Percentiles rank a stretch among this genome's conserved stretches.
These are phyloP conservation scores for Eucera pruinosa DNA, from an alignment of 2,888 invertebrate species.

Conservation along the genomic window DNA sequence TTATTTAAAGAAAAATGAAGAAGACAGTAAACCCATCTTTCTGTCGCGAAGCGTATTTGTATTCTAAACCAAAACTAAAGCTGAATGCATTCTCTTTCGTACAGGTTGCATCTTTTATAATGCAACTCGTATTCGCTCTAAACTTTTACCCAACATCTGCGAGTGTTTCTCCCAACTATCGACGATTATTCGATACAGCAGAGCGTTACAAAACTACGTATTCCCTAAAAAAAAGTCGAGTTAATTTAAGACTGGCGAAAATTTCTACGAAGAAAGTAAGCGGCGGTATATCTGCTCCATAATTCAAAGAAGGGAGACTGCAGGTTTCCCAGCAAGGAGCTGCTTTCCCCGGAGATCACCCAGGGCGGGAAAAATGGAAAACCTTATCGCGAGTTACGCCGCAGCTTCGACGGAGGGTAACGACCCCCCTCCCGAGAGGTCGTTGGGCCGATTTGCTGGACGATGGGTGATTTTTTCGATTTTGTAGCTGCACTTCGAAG, in stretches of 20 bases:
- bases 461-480: conserved; percentile 67
- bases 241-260: not conserved
- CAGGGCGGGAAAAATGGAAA: conserved; percentile 74
- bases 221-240: not conserved
- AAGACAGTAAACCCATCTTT: too few species aligned
- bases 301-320: conserved; percentile 70
- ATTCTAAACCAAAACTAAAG: too few species aligned
- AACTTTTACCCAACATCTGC: too few species aligned
- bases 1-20: too few species aligned
- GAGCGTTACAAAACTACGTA: not conserved
- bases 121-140: too few species aligned
- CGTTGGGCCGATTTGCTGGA: conserved; percentile 72
- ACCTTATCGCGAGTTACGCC: conserved; percentile 73
- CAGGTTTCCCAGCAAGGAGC: conserved; percentile 25
- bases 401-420: conserved; percentile 47
- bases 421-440: conserved; percentile 39
- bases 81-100: too few species aligned
- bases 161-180: too few species aligned
- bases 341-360: conserved; percentile 46
- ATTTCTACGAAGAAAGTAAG: conserved; percentile 44
- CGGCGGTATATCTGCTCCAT: conserved; percentile 72
- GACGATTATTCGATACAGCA: too few species aligned
- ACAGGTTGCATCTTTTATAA: too few species aligned
- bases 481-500: not conserved
- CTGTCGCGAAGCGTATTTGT: too few species aligned